Percentiles rank a stretch among this genome's conserved stretches.
phyloP scores from a whole-genome alignment of 2,113 vertebrate species.

The Myiagra hebetior region DNA sequence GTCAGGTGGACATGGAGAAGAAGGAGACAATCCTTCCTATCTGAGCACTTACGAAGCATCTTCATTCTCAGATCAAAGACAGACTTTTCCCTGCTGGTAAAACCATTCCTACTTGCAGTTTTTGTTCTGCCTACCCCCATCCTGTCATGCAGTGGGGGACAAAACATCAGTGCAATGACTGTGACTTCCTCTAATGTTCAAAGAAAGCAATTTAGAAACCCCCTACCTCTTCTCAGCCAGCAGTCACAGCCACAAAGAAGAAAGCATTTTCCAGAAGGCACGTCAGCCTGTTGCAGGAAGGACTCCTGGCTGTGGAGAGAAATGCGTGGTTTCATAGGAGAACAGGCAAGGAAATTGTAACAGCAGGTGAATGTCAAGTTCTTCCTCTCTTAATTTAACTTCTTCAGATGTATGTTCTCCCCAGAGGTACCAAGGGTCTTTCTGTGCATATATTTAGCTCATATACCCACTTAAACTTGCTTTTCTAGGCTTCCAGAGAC shows the following conservation, averaged over 20 bases:
- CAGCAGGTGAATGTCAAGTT: neutral
- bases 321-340: neutral
- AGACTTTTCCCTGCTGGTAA: neutral
- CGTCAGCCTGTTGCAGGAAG: neutral
- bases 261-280: neutral
- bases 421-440: neutral
- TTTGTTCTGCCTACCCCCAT: neutral
- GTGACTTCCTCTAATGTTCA: neutral
- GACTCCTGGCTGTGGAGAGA: neutral
- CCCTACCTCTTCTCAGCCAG: neutral
- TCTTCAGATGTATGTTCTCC: neutral
- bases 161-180: neutral
- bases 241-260: neutral
- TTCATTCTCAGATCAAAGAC: neutral
- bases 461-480: neutral
- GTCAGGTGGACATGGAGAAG: neutral
- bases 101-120: neutral
- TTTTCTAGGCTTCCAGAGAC: neutral
- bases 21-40: neutral
- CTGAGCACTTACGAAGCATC: neutral
- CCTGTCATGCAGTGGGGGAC: neutral
- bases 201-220: neutral
- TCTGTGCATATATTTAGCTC: neutral
- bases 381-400: neutral
- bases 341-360: neutral